Percentiles rank a stretch among this genome's conserved stretches.
Conservation (phyloP, 2,113 vertebrate species). For the Sinocyclocheilus rhinocerous region DNA sequence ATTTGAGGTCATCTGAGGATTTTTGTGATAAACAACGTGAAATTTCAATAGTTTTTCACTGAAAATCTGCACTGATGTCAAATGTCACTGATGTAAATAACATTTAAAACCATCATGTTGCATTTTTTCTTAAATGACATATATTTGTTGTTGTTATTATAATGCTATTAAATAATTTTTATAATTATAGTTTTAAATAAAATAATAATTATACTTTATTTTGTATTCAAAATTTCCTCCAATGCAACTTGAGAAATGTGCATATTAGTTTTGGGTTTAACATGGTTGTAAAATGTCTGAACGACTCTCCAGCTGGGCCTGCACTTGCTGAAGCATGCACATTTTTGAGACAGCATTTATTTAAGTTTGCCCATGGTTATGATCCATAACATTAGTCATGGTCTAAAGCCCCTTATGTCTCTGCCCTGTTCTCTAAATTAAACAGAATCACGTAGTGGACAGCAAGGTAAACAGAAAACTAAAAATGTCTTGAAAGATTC, state of each 20-base stretch:
- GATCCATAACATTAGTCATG: constrained; percentile 47
- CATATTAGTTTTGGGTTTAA: not conserved
- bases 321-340: constrained; percentile 25
- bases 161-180: no score
- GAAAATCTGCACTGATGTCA: no score
- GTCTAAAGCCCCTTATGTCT: constrained; percentile 40
- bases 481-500: constrained; percentile 33
- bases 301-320: not conserved
- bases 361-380: constrained; percentile 49
- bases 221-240: not conserved
- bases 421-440: constrained; percentile 36
- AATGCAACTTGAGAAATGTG: not conserved
- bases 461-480: not conserved
- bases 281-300: not conserved
- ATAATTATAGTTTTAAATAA: no score
- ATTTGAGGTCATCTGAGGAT: no score
- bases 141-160: no score
- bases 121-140: no score
- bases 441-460: constrained; percentile 27
- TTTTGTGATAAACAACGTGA: no score
- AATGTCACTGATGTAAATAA: no score
- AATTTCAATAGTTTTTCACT: no score
- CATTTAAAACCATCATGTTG: no score
- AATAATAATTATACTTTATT: not conserved
- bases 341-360: constrained; percentile 47